Evolutionary conservation across 2,797 vertebrate species (phyloP).

Genomic region (Cyprinella venusta): DNA sequence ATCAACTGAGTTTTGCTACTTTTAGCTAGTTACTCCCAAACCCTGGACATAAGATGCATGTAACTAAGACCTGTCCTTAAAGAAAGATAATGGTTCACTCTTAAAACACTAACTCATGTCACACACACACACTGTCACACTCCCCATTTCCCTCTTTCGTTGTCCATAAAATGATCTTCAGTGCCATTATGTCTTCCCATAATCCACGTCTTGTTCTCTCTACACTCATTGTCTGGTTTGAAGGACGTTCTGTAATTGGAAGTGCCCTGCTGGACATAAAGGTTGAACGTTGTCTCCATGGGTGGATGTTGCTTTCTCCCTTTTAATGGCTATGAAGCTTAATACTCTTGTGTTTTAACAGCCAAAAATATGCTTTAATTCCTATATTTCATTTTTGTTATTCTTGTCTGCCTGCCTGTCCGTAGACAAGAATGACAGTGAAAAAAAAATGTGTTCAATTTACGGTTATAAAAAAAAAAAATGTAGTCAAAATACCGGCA

Average conservation of each 20-base stretch:
- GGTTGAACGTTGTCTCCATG: slow-evolving; percentile 34
- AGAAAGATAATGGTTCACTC: background rate
- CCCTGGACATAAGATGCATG: no score
- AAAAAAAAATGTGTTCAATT: background rate
- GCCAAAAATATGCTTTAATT: background rate
- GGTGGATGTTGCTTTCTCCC: slow-evolving; percentile 27
- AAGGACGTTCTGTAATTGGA: slow-evolving; percentile 21
- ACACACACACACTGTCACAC: background rate
- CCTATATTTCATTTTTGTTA: background rate
- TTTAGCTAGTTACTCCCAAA: no score
- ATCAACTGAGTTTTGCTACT: no score
- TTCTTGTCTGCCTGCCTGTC: background rate
- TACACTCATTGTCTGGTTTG: slow-evolving; percentile 4
- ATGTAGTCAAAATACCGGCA: no score
- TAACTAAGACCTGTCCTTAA: no score
- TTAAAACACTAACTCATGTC: background rate
- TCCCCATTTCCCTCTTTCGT: background rate
- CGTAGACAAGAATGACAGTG: background rate
- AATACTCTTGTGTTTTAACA: background rate
- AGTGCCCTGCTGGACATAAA: slow-evolving; percentile 13
- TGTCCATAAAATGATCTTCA: background rate
- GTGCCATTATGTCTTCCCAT: slow-evolving; percentile 10
- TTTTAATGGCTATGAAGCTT: background rate
- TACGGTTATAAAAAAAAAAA: no score
- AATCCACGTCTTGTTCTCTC: slow-evolving; percentile 6